These are phyloP conservation scores for Cylloceria caligata DNA, from an alignment of 2,888 invertebrate species.

Conservation along the genomic window DNA sequence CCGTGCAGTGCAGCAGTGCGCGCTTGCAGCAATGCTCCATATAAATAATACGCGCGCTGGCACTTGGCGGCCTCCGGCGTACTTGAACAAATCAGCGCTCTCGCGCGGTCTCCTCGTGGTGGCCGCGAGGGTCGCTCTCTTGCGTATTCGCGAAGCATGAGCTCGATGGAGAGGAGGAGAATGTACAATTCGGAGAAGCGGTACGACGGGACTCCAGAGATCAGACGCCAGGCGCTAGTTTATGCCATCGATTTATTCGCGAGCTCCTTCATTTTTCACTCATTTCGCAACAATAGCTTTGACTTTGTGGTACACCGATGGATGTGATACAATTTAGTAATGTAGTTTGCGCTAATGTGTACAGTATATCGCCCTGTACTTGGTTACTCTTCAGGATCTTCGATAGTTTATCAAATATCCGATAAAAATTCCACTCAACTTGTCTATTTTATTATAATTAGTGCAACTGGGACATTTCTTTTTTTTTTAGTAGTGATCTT, in stretches of 20 bases:
- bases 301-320: constrained; percentile 47
- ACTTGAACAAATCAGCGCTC: constrained; percentile 64
- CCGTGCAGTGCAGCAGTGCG: constrained; percentile 36
- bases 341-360: constrained; percentile 5
- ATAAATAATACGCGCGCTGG: constrained; percentile 61
- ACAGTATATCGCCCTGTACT: background rate
- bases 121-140: constrained; percentile 44
- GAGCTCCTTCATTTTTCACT: constrained; percentile 62
- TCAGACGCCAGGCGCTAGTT: constrained; percentile 66
- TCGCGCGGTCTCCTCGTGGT: constrained; percentile 63
- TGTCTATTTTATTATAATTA: background rate
- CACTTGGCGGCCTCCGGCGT: constrained; percentile 62
- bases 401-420: constrained; percentile 2
- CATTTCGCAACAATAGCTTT: constrained; percentile 59
- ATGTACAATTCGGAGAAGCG: constrained; percentile 36
- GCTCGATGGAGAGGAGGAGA: constrained; percentile 31
- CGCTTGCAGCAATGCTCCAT: constrained; percentile 40
- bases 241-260: constrained; percentile 64
- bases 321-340: constrained; percentile 15
- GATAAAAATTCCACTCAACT: background rate
- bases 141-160: constrained; percentile 45
- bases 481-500: background rate
- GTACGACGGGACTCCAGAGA: constrained; percentile 55
- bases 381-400: background rate
- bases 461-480: background rate